A percentile compares a stretch with the other conserved stretches of the same genome.
Conservation (phyloP, 2,888 invertebrate genomes). For the Cephus spinipes region DNA sequence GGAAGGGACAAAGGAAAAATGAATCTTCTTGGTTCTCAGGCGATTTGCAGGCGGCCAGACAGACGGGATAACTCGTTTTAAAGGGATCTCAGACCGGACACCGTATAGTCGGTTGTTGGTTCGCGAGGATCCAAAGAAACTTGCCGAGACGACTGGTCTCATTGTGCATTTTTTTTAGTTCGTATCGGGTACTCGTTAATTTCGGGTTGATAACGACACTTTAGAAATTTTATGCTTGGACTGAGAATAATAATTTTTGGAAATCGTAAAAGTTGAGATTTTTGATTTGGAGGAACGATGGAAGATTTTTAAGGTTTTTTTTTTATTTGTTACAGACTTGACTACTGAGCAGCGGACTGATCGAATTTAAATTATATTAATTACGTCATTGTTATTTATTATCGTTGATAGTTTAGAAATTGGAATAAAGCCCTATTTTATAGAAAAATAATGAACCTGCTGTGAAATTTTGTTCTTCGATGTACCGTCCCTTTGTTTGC, state of each 20-base stretch:
- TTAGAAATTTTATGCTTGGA: background rate
- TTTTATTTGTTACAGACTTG: conserved; percentile 16
- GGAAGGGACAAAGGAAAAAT: conserved; percentile 57
- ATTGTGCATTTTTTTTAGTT: background rate
- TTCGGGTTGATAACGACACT: background rate
- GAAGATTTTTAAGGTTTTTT: background rate
- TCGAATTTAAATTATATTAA: background rate
- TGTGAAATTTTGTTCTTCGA: conserved; percentile 16
- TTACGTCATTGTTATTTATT: conserved; percentile 7
- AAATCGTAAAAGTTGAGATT: background rate
- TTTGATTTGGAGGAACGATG: background rate
- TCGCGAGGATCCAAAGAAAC: background rate
- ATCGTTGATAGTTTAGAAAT: conserved; percentile 31
- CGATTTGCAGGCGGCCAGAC: conserved; percentile 51
- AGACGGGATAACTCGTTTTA: conserved; percentile 57
- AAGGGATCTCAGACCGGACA: conserved; percentile 41
- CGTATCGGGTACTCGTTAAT: background rate
- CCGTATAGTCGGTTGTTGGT: conserved; percentile 3
- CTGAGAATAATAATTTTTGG: background rate
- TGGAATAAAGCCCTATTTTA: background rate
- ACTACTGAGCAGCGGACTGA: conserved; percentile 15
- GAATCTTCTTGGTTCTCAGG: conserved; percentile 59
- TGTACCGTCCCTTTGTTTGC: conserved; percentile 51
- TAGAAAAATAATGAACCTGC: background rate
- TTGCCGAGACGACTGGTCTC: background rate